Evolutionary conservation across 2,113 vertebrate genomes (phyloP), one percentile per base, ranked within the genome.

Genomic region (Ploceus nigricollis): DNA sequence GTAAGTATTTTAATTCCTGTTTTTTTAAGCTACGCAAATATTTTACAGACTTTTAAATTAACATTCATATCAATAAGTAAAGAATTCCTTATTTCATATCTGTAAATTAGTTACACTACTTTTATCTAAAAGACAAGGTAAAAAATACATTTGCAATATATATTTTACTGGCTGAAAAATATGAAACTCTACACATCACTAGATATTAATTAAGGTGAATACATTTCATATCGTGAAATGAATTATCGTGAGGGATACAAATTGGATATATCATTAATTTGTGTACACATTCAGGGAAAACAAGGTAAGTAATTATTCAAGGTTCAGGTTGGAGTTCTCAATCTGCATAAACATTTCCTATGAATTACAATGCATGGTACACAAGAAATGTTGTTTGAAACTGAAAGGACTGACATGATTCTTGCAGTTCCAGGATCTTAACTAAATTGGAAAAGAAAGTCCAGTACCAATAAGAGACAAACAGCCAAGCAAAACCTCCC

Each of bases 401-500:
- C 42, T 6, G 1, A 30, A 85, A 50, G 31, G 23, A 35, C 24
- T 18, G 8, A 53, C 0, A 0, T 47, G 23, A 12, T 45, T 75
- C 22, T 40, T 42, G 53, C 25, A 75, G 22, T 57, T 65, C 31
- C 9, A 54, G n/a, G n/a, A 13, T 51, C 44, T 35, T 42, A 63
- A 54, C 8, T 75, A 10, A 40, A 80, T 2, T 25, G 24, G 18
- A 80, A 83, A 7, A 40, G 40, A 72, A 80, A 95, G 31, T 6
- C 14, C 18, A 45, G 14, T 18, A 48, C 9, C 20, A 57, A 11
- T 17, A 42, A 60, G 64, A 75, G 6, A 15, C 28, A 54, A 40
- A 15, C 2, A 60, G 8, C 10, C 28, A n/a, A 47, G 44, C 21
- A 73, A 60, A 81, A 70, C 20, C 22, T 69, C 60, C 65, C 25